Percentiles rank a stretch among this genome's conserved stretches.
Evolutionary conservation across 2,797 vertebrate genomes (phyloP).

Genomic region (Coendou prehensilis): DNA sequence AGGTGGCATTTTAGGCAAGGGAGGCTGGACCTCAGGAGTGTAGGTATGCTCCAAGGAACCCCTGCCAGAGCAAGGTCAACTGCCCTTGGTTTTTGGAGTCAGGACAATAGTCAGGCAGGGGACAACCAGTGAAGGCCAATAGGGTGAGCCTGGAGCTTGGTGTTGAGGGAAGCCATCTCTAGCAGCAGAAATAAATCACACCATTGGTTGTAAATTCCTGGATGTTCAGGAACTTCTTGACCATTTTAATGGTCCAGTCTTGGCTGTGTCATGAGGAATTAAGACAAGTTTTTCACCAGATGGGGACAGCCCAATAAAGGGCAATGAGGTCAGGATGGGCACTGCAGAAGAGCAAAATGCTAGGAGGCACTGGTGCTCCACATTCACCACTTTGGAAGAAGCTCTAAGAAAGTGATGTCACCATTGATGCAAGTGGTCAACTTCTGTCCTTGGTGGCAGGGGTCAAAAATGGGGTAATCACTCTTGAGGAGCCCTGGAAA

Average conservation of each 20-base stretch:
- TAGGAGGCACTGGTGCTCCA: neutral
- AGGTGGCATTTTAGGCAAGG: neutral
- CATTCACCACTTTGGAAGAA: neutral
- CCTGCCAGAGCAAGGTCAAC: too few relatives aligned
- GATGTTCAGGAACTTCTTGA: neutral
- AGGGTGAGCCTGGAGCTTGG: neutral
- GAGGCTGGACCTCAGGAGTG: neutral
- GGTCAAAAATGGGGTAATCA: neutral
- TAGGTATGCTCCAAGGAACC: neutral
- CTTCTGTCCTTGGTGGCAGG: neutral
- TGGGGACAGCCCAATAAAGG: neutral
- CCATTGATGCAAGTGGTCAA: neutral
- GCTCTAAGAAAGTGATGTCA: neutral
- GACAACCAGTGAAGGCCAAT: neutral
- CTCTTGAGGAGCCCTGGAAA: neutral
- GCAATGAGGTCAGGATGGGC: neutral
- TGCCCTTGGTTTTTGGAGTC: neutral
- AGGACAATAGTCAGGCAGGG: neutral
- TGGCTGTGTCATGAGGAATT: neutral
- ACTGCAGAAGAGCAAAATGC: neutral
- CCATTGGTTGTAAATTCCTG: neutral
- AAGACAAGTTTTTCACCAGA: neutral
- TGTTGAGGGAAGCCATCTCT: neutral
- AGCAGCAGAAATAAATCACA: neutral
- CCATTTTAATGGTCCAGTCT: neutral